phyloP scores from a whole-genome alignment of 2,797 vertebrate genomes.

The Decapterus maruadsi region DNA sequence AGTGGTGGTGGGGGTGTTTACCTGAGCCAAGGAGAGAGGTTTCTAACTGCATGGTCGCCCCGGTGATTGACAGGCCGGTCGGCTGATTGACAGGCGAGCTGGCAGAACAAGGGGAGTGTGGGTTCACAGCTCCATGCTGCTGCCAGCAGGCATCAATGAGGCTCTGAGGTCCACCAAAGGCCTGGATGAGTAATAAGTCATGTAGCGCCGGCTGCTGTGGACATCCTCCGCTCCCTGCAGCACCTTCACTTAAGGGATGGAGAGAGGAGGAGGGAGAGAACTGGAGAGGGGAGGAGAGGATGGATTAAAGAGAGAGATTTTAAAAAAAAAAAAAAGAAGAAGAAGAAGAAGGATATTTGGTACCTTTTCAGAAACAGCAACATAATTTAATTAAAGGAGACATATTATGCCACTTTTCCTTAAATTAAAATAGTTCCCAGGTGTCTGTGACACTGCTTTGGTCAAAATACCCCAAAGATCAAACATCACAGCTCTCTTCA shows the following conservation, averaged over 20 bases:
- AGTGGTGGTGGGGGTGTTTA: not conserved
- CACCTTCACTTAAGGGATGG: slow-evolving; percentile 34
- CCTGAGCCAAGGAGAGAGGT: slow-evolving; percentile 15
- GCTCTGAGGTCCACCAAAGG: slow-evolving; percentile 65
- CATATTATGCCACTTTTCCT: too few relatives aligned
- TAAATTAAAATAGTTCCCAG: too few relatives aligned
- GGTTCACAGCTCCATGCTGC: slow-evolving; percentile 39
- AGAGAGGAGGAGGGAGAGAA: slow-evolving; percentile 12
- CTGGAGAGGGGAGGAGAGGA: not conserved
- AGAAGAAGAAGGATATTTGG: too few relatives aligned
- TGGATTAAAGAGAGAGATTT: too few relatives aligned
- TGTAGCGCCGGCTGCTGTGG: slow-evolving; percentile 48
- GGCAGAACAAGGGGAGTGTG: slow-evolving; percentile 48
- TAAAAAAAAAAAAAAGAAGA: too few relatives aligned
- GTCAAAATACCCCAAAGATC: too few relatives aligned
- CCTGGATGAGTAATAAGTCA: slow-evolving; percentile 72
- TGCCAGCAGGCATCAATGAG: slow-evolving; percentile 48
- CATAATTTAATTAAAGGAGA: too few relatives aligned
- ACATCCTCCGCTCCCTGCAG: slow-evolving; percentile 37
- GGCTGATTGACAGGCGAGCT: slow-evolving; percentile 63
- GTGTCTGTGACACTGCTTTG: too few relatives aligned
- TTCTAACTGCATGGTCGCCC: slow-evolving; percentile 30
- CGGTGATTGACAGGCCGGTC: slow-evolving; percentile 34
- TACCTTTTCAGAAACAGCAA: too few relatives aligned
- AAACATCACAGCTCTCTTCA: too few relatives aligned